phyloP scores from a whole-genome alignment of 2,797 vertebrate genomes.

The Denticeps clupeoides region DNA sequence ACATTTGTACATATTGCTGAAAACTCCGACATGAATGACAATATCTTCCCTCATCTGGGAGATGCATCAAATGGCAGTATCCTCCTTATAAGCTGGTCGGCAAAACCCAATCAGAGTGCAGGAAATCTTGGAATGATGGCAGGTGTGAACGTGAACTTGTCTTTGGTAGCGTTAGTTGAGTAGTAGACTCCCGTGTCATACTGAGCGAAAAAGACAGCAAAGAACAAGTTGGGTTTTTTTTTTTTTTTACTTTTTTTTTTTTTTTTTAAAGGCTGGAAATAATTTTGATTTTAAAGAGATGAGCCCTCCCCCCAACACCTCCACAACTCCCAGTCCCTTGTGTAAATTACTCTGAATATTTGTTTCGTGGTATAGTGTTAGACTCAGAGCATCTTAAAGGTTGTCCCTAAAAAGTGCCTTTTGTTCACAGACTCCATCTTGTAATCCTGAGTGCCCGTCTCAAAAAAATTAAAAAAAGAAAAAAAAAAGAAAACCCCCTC shows the following conservation, averaged over 20 bases:
- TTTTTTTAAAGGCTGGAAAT: no score
- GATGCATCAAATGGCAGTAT: conserved; percentile 40
- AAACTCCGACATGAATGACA: conserved; percentile 26
- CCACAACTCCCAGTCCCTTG: conserved; percentile 13
- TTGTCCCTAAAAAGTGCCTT: conserved; percentile 74
- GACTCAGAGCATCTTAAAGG: conserved; percentile 72
- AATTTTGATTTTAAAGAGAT: no score
- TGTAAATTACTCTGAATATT: conserved; percentile 68
- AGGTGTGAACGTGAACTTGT: conserved; percentile 21
- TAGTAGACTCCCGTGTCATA: conserved; percentile 30
- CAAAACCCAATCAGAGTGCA: background rate
- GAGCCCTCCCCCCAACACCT: conserved; percentile 24
- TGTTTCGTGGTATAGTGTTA: conserved; percentile 71
- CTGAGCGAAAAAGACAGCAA: conserved; percentile 10
- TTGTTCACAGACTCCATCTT: conserved; percentile 71
- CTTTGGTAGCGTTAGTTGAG: conserved; percentile 31
- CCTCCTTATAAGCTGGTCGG: conserved; percentile 11
- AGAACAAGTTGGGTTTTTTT: conserved; percentile 11
- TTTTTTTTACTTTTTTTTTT: background rate
- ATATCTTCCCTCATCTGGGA: conserved; percentile 52
- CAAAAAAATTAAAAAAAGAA: conserved; percentile 37
- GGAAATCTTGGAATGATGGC: conserved; percentile 27
- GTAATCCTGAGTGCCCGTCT: conserved; percentile 65
- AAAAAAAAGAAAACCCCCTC: conserved; percentile 41
- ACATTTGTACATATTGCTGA: conserved; percentile 8